These are phyloP conservation scores for Tetranychus piercei DNA, from an alignment of 2,888 invertebrate genomes.

Conservation along the genomic window DNA sequence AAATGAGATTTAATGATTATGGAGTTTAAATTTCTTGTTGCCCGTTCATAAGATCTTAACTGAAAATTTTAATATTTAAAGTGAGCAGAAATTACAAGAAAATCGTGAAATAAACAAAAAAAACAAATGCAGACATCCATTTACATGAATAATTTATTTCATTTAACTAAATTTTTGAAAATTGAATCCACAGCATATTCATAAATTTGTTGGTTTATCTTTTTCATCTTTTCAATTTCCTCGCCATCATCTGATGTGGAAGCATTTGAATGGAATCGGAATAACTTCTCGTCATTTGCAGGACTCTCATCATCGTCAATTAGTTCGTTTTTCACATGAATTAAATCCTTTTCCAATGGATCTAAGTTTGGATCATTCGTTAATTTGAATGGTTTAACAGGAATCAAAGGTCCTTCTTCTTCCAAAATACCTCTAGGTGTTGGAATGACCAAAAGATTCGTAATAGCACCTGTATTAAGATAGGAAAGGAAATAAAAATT, in stretches of 20 bases:
- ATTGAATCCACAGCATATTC: not conserved
- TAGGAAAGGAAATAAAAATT: too few relatives aligned
- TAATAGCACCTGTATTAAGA: conserved; percentile 40
- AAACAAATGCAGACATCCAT: not conserved
- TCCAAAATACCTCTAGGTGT: conserved; percentile 66
- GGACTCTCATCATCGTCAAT: not conserved
- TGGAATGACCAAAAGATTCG: conserved; percentile 68
- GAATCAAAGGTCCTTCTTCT: not conserved
- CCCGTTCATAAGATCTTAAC: too few relatives aligned
- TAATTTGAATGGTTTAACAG: not conserved
- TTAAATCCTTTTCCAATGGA: not conserved
- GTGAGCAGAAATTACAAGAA: not conserved
- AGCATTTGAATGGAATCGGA: not conserved
- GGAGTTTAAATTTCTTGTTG: too few relatives aligned
- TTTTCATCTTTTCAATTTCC: not conserved
- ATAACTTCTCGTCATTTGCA: not conserved
- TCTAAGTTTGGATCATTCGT: not conserved
- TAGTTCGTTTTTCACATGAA: not conserved
- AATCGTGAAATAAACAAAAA: not conserved
- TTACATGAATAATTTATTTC: not conserved
- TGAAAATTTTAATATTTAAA: too few relatives aligned
- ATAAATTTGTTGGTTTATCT: not conserved
- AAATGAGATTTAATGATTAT: too few relatives aligned
- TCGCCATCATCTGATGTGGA: not conserved
- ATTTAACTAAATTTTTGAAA: not conserved